Evolutionary conservation across 2,888 invertebrate species (phyloP).

Genomic region (Cetonia aurata): DNA sequence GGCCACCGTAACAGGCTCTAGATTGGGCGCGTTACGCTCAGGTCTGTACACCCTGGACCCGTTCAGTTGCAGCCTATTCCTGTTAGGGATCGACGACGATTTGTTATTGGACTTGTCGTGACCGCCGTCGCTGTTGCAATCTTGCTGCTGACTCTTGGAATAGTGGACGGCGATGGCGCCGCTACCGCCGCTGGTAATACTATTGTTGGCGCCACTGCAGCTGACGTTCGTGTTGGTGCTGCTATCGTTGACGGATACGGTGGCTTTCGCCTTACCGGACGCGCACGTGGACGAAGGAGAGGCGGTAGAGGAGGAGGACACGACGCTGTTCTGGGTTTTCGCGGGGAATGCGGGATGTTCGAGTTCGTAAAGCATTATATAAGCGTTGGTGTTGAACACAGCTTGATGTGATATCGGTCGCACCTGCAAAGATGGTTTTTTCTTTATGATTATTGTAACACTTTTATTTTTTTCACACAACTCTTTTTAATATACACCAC

Average conservation of each 20-base stretch:
- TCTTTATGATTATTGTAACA: no score
- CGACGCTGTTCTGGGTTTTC: slow-evolving; percentile 34
- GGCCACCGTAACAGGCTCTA: slow-evolving; percentile 19
- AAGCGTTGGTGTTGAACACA: slow-evolving; percentile 88
- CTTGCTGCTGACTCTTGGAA: slow-evolving; percentile 1
- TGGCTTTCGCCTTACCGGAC: neutral
- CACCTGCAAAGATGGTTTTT: slow-evolving; percentile 64
- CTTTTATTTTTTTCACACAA: no score
- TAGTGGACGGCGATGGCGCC: slow-evolving; percentile 10
- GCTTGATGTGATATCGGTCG: slow-evolving; percentile 80
- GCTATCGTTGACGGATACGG: neutral
- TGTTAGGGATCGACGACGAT: slow-evolving; percentile 46
- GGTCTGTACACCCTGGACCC: slow-evolving; percentile 63
- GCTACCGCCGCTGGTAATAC: neutral
- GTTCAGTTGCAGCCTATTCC: slow-evolving; percentile 49
- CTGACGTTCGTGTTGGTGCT: neutral
- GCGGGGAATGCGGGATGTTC: slow-evolving; percentile 60
- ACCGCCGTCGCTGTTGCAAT: neutral
- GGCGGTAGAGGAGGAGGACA: slow-evolving; percentile 40
- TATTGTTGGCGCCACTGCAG: neutral
- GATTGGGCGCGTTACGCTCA: slow-evolving; percentile 58
- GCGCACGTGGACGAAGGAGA: slow-evolving; percentile 53
- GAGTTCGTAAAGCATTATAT: slow-evolving; percentile 90
- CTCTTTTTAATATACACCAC: no score
- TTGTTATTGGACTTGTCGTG: slow-evolving; percentile 49